Evolutionary conservation across 64 coral and sea anemone species (phyloP).

Genomic region (Pachyseris speciosa): DNA sequence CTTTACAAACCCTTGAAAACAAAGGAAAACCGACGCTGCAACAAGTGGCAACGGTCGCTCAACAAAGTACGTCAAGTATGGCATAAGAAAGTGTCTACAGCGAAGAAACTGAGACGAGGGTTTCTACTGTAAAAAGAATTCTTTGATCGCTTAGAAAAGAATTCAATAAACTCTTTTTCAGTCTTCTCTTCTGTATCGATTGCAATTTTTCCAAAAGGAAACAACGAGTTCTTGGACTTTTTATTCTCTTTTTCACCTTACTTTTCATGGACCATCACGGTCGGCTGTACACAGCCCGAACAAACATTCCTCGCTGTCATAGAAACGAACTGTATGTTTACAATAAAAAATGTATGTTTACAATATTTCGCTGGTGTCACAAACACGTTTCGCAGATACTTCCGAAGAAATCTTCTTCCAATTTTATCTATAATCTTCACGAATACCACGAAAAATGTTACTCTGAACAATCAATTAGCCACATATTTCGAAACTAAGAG

Average conservation of each 20-base stretch:
- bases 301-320: conserved; percentile 15
- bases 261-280: neutral
- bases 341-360: neutral
- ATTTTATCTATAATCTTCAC: neutral
- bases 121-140: too few relatives aligned
- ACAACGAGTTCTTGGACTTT: too few relatives aligned
- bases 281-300: neutral
- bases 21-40: neutral
- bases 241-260: neutral
- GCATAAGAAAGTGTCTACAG: neutral
- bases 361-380: too few relatives aligned
- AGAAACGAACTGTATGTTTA: neutral
- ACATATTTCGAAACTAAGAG: neutral
- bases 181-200: too few relatives aligned
- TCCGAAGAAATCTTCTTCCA: neutral
- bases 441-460: neutral
- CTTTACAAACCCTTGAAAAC: neutral
- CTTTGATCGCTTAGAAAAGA: too few relatives aligned
- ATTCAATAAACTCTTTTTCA: too few relatives aligned
- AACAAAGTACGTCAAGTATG: neutral
- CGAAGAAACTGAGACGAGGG: too few relatives aligned
- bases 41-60: conserved; percentile 15
- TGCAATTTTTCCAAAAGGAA: too few relatives aligned
- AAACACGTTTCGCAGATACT: too few relatives aligned
- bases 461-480: neutral